Conservation (phyloP, 2,113 vertebrate genomes). For the Malurus elegans region DNA sequence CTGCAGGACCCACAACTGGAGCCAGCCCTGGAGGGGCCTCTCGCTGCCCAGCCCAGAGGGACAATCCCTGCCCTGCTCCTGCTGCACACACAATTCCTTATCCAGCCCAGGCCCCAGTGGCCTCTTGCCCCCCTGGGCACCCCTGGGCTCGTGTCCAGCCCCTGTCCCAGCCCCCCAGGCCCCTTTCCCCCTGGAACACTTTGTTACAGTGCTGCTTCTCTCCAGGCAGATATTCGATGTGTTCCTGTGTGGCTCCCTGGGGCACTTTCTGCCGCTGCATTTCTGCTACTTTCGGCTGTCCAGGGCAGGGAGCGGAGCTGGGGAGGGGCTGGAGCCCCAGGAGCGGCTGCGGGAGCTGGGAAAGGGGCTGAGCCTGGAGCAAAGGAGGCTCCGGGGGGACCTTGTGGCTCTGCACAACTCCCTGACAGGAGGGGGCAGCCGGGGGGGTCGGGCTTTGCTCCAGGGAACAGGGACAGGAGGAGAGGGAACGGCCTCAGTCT, state of each 20-base stretch:
- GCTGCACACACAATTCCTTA: background rate
- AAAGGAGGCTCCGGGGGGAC: background rate
- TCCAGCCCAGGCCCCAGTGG: background rate
- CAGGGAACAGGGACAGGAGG: background rate
- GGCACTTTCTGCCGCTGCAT: background rate
- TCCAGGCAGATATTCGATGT: background rate
- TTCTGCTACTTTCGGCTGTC: background rate
- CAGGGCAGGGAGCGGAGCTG: background rate
- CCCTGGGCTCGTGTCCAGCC: background rate
- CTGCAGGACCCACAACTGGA: too few relatives aligned
- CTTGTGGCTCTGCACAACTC: background rate
- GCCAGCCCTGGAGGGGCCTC: too few relatives aligned
- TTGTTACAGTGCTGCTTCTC: background rate
- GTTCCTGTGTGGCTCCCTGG: background rate
- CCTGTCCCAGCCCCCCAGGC: background rate
- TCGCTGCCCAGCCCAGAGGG: too few relatives aligned
- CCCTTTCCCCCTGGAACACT: background rate
- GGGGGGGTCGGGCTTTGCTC: background rate
- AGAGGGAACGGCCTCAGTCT: background rate
- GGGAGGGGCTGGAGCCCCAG: background rate
- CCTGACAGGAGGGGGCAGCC: background rate
- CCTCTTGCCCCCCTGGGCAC: background rate
- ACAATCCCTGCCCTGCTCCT: too few relatives aligned
- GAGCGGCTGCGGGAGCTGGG: background rate
- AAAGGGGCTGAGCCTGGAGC: background rate